Evolutionary conservation across 2,113 vertebrate species (phyloP), one percentile per base, ranked within the genome.

Genomic region (Amphiprion percula): DNA sequence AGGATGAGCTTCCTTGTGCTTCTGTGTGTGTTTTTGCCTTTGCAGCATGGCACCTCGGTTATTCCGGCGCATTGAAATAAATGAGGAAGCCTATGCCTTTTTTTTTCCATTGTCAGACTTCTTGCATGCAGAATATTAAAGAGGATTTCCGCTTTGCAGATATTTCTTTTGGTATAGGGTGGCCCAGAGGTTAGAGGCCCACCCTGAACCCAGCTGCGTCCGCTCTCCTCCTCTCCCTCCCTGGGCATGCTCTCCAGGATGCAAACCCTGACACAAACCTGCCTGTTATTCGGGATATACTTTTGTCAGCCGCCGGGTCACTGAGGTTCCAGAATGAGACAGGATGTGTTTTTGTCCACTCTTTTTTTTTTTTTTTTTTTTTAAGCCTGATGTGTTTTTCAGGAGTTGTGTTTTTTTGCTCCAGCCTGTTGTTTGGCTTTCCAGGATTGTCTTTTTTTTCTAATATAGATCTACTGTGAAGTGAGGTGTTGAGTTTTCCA

Each of bases 81-180:
- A 80, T 41, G 24, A 39, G 52, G 63, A 64, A 39, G n/a, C 53
- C 30, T 11, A 11, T 60, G 21, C n/a, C 14, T 44, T 50, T 56
- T 74, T 65, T 72, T 83, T 23, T 1, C 16, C 39, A 19, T 26
- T 74, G 17, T 54, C 26, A 74, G 39, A 24, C 10, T 76, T 5
- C 44, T 66, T 74, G 60, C 55, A 76, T 74, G 65, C 62, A 59
- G 17, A 24, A 63, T 75, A 75, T 82, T 83, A 61, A 62, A 74
- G 68, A 91, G 80, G 87, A 90, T 89, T 88, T 91, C 85, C 85
- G n/a, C 65, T 80, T 68, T 74, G 84, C 74, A 84, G 76, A 74
- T 71, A 76, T 84, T 61, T 89, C 68, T 88, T 37, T 52, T 67
- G 70, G 80, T 69, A 39, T 26, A 76, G 63, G 56, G 63, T 59